A percentile compares a stretch with the other conserved stretches of the same genome.
Evolutionary conservation across 2,113 vertebrate species (phyloP).

Genomic region (Elachura formosa): DNA sequence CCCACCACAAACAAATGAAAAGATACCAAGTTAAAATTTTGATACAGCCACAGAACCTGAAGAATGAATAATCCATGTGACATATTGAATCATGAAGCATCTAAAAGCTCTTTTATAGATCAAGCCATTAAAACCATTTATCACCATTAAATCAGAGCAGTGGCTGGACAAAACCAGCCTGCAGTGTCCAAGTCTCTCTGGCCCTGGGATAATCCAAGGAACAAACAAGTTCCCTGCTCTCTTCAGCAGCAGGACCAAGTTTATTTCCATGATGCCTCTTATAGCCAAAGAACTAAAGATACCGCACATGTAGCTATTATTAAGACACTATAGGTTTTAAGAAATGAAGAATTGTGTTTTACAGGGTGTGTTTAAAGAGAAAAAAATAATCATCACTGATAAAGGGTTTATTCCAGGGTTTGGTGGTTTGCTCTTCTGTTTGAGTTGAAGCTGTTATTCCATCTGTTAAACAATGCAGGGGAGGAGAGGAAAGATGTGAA

Average conservation of each 20-base stretch:
- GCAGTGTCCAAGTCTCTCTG: background rate
- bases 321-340: background rate
- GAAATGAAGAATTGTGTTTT: background rate
- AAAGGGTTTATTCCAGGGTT: background rate
- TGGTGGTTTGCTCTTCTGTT: background rate
- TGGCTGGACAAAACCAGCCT: background rate
- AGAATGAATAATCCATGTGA: background rate
- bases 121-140: too few relatives aligned
- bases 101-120: background rate
- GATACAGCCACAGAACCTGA: background rate
- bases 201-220: background rate
- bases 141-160: background rate
- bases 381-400: background rate
- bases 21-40: background rate
- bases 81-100: background rate
- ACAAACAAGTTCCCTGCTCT: background rate
- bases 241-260: background rate
- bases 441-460: background rate
- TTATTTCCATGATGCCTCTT: background rate
- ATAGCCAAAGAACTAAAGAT: background rate
- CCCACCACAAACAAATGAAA: background rate
- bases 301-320: background rate
- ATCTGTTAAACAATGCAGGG: background rate
- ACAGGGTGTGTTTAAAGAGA: background rate
- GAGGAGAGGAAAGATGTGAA: background rate